These are phyloP conservation scores for Megathymus violae DNA, from an alignment of 1,140 invertebrate genomes.

Conservation along the genomic window DNA sequence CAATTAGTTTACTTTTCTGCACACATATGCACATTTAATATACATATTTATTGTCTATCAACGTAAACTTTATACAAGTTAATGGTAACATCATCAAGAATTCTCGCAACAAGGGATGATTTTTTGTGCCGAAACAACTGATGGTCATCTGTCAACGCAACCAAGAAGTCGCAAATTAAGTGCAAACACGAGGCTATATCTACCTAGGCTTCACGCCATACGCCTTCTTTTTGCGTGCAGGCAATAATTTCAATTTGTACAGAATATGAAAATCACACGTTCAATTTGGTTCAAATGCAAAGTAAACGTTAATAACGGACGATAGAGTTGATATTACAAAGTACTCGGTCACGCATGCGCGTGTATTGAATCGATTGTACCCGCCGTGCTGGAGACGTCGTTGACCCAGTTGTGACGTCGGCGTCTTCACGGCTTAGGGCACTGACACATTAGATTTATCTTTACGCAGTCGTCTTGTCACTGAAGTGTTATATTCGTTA, in stretches of 20 bases:
- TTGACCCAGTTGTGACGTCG: conserved; percentile 68
- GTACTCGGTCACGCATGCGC: conserved; percentile 57
- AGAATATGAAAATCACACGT: conserved; percentile 3
- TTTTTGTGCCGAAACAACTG: conserved; percentile 14
- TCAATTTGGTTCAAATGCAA: conserved; percentile 22
- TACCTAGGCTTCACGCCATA: not conserved
- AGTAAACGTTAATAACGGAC: conserved; percentile 39
- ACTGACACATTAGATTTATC: conserved; percentile 10
- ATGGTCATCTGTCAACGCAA: conserved; percentile 6
- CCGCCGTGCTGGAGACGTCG: conserved; percentile 65
- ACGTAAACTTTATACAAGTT: not conserved
- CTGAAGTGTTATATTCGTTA: not conserved
- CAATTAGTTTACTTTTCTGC: too few species aligned
- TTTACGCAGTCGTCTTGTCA: not conserved
- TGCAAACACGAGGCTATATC: not conserved
- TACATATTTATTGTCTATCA: not conserved
- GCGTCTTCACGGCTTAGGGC: conserved; percentile 28
- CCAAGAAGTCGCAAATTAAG: conserved; percentile 9
- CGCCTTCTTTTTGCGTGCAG: not conserved
- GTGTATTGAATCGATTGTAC: conserved; percentile 59
- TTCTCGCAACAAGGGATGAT: conserved; percentile 5
- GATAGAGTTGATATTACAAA: conserved; percentile 47
- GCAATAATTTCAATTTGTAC: not conserved
- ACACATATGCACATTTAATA: too few species aligned
- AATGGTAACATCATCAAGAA: not conserved